Evolutionary conservation across 2,888 invertebrate species (phyloP), one percentile per base, ranked within the genome.

Genomic region (Athripsodes cinereus): DNA sequence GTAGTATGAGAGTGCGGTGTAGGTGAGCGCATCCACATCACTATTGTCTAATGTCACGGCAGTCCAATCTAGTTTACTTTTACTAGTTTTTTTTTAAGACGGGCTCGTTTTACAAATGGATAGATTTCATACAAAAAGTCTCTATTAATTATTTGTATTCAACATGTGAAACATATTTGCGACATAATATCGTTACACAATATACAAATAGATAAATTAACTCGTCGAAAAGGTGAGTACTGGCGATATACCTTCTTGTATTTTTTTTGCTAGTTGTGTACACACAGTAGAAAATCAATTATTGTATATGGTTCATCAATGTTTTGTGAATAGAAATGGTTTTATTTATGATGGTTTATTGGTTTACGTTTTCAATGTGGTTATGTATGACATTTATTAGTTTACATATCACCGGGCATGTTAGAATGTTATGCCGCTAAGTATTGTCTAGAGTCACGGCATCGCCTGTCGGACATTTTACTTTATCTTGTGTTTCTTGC

Each of bases 21-120:
- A 40, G 16, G 13, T 16, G 16, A 40, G 40, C 3, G 13, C 16
- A n/a, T 40, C 13, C 13, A 2, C 40, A 40, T 40, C 40, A 40
- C 40, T 40, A 47, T 50, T 22, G 50, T 57, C 60, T 60, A 53
- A 21, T 47, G 19, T 57, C 60, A 60, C 60, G 60, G 60, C 57
- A 60, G 60, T 60, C 60, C 40, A 57, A 57, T 60, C 54, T 55
- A 59, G 60, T 60, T 60, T 60, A 60, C 60, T 60, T 60, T 60
- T 57, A 18, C 47, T 50, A 57, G 52, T 51, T 51, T 22, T 57
- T n/a, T 46, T 31, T 44, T 40, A 20, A 51, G 57, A 44, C 34
- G 52, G 52, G 46, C 46, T 57, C 16, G 20, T 22, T 57, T 26
- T 34, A 31, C 48, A 19, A 48, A 48, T 53, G 48, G 47, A 47